These are phyloP conservation scores for Clarias platycephalus DNA, from an alignment of 2,797 vertebrate species.

Conservation along the genomic window DNA sequence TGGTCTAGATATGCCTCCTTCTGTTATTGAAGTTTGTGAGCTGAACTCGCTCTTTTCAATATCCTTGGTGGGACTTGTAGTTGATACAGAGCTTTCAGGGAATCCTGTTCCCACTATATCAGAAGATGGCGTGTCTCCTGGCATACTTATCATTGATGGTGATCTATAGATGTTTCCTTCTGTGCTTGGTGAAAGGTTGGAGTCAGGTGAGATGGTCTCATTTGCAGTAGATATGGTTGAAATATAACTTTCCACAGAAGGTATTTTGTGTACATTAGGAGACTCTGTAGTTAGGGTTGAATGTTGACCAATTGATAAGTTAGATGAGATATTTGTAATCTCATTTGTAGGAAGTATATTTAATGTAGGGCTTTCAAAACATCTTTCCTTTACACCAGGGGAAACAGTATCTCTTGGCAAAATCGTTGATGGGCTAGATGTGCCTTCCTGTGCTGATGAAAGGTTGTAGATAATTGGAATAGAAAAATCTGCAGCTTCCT, in stretches of 20 bases:
- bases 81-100: not conserved
- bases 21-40: not conserved
- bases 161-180: not conserved
- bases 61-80: not conserved
- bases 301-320: not conserved
- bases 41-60: not conserved
- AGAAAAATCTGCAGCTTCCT: not conserved
- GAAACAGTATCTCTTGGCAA: not conserved
- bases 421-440: slow-evolving; percentile 1
- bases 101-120: not conserved
- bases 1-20: not conserved
- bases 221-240: not conserved
- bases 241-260: not conserved
- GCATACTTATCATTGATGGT: slow-evolving; percentile 12
- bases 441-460: not conserved
- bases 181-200: slow-evolving; percentile 20
- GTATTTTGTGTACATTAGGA: slow-evolving; percentile 7
- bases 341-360: not conserved
- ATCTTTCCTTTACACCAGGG: not conserved
- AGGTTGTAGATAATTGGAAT: not conserved
- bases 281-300: slow-evolving; percentile 2
- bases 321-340: slow-evolving; percentile 31
- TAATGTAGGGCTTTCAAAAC: not conserved
- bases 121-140: slow-evolving; percentile 4
- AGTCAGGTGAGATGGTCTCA: slow-evolving; percentile 34